A percentile compares a stretch with the other conserved stretches of the same genome.
phyloP scores from a whole-genome alignment of 23 tunicate species.

The Halocynthia aurantium region DNA sequence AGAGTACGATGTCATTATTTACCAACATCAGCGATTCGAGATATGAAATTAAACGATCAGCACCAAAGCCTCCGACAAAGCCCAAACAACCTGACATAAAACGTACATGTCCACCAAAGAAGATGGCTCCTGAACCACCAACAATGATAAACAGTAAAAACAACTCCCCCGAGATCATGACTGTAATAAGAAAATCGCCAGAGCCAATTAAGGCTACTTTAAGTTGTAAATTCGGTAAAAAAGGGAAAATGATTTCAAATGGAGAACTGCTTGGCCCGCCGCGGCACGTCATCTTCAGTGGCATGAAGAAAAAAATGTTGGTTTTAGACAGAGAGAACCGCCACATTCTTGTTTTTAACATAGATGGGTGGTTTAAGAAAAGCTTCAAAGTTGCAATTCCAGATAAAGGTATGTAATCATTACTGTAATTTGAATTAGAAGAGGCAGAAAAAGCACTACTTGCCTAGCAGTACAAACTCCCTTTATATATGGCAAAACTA shows the following conservation, averaged over 20 bases:
- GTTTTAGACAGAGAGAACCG: conserved; percentile 49
- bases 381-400: conserved; percentile 34
- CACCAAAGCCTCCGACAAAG: conserved; percentile 7
- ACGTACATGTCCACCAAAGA: not conserved
- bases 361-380: conserved; percentile 36
- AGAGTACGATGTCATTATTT: too few species aligned
- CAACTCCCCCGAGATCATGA: not conserved
- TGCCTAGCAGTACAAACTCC: too few species aligned
- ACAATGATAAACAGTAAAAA: conserved; percentile 1
- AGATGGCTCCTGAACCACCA: conserved; percentile 30
- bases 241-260: conserved; percentile 29
- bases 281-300: conserved; percentile 25
- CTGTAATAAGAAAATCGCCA: not conserved
- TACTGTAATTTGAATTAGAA: not conserved
- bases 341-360: conserved; percentile 40
- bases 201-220: conserved; percentile 14
- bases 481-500: too few species aligned
- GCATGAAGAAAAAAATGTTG: conserved; percentile 14
- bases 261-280: conserved; percentile 41
- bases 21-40: too few species aligned
- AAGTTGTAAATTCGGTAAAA: conserved; percentile 18
- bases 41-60: not conserved
- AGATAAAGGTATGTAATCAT: conserved; percentile 37
- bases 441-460: not conserved
- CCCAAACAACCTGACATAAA: not conserved